A percentile compares a stretch with the other conserved stretches of the same genome.
These are phyloP conservation scores for human (Homo sapiens) DNA, from an alignment of 2,113 vertebrate species.

Conservation along the genomic window GRCh38 chr2:134677501-134678000, in stretches of 20 bases:
- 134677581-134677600: slow-evolving; percentile 22
- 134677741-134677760: neutral
- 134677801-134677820: neutral
- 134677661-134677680: neutral
- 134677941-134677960: accelerated
- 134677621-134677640: neutral
- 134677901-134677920: neutral
- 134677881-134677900: neutral
- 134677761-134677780: neutral
- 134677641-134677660: neutral
- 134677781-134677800: neutral
- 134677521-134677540: neutral
- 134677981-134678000: neutral
- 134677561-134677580: slow-evolving; percentile 11
- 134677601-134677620: slow-evolving; percentile 6
- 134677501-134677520: neutral
- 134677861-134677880: neutral
- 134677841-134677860: neutral
- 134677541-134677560: neutral
- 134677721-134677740: neutral
- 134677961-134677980: neutral
- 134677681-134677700: neutral
- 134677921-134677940: neutral
- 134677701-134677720: neutral
- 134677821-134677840: neutral